phyloP scores from a whole-genome alignment of 2,113 vertebrate species.

The Xenopus laevis region DNA sequence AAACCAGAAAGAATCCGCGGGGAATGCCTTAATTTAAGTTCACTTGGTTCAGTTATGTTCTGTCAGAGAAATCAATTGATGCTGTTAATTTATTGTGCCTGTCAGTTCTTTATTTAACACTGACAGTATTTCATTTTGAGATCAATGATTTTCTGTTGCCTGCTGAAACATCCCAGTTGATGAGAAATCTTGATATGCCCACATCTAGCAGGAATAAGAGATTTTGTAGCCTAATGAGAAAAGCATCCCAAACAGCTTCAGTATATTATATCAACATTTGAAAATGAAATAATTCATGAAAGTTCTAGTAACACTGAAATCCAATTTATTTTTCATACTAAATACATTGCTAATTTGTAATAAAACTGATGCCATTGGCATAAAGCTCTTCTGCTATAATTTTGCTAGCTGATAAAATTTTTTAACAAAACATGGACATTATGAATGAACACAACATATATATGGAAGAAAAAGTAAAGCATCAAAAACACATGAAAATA shows the following conservation, averaged over 20 bases:
- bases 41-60: background rate
- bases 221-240: background rate
- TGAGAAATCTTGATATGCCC: background rate
- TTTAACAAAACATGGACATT: too few species aligned
- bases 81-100: constrained; percentile 13
- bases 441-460: too few species aligned
- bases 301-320: too few species aligned
- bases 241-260: background rate
- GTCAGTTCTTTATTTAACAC: constrained; percentile 7
- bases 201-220: background rate
- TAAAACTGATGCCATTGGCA: too few species aligned
- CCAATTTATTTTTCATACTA: too few species aligned
- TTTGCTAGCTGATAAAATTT: too few species aligned
- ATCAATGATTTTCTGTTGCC: constrained; percentile 12
- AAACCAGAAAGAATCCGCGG: background rate
- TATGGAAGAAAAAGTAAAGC: too few species aligned
- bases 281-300: too few species aligned
- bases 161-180: background rate
- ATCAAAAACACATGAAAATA: too few species aligned
- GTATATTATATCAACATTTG: too few species aligned
- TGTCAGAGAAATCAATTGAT: background rate
- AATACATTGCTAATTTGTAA: too few species aligned
- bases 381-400: too few species aligned
- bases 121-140: constrained; percentile 1
- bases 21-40: background rate